Percentiles rank a stretch among this genome's conserved stretches.
phyloP scores from a whole-genome alignment of 2,113 vertebrate species.

The Phalacrocorax aristotelis region DNA sequence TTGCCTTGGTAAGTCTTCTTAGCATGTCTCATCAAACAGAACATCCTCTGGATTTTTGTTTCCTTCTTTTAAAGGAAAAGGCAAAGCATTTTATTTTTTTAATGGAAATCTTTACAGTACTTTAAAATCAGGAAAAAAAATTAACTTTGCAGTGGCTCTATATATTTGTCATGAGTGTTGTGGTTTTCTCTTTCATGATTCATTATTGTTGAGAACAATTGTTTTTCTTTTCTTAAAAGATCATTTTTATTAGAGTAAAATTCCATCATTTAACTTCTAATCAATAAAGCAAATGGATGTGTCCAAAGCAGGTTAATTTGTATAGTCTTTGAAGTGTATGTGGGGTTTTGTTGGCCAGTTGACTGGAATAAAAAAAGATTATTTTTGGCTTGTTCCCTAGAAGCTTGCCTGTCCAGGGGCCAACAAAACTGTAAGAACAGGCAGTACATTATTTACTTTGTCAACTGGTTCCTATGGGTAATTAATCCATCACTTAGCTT shows the following conservation, averaged over 20 bases:
- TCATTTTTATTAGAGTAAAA: background rate
- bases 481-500: constrained; percentile 31
- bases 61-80: background rate
- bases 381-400: constrained; percentile 11
- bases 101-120: background rate
- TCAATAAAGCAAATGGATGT: background rate
- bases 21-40: background rate
- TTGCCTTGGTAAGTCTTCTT: background rate
- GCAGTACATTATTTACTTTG: constrained; percentile 29
- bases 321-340: background rate
- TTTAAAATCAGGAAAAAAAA: background rate
- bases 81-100: background rate
- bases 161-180: background rate
- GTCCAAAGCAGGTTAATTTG: constrained; percentile 6
- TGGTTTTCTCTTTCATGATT: background rate
- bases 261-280: background rate
- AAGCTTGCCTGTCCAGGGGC: background rate
- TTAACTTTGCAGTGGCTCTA: background rate
- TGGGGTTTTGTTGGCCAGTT: background rate
- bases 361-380: background rate
- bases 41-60: background rate
- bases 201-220: background rate
- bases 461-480: background rate
- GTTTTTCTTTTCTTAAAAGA: background rate
- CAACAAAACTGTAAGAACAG: background rate